Conservation (phyloP, 2,888 invertebrate species). For the Mechanitis mazaeus region DNA sequence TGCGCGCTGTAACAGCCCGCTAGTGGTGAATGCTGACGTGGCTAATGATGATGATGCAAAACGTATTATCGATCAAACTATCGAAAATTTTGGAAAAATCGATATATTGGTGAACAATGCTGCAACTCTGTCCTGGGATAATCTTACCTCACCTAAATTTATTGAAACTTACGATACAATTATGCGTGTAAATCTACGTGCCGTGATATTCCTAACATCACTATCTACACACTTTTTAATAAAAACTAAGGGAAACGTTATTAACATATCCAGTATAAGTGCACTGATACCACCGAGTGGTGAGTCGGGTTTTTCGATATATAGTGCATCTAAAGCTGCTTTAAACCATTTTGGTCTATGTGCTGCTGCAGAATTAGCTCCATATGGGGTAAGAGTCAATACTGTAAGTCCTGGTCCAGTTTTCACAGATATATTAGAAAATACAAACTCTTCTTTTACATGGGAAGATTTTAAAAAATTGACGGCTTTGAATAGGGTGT, state of each 20-base stretch:
- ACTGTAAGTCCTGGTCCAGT: slow-evolving; percentile 72
- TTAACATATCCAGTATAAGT: slow-evolving; percentile 33
- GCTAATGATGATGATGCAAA: slow-evolving; percentile 34
- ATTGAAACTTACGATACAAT: slow-evolving; percentile 33
- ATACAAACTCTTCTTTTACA: slow-evolving; percentile 8
- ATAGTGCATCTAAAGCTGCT: slow-evolving; percentile 40
- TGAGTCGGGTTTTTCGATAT: slow-evolving; percentile 13
- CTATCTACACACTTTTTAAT: slow-evolving; percentile 33
- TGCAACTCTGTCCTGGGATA: slow-evolving; percentile 26
- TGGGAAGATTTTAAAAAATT: slow-evolving; percentile 5
- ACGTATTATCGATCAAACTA: slow-evolving; percentile 30
- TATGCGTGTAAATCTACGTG: slow-evolving; percentile 32
- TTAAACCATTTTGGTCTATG: slow-evolving; percentile 84
- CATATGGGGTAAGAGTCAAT: slow-evolving; percentile 78
- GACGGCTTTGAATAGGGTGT: slow-evolving; percentile 22
- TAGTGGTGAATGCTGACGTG: slow-evolving; percentile 31
- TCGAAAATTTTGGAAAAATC: slow-evolving; percentile 33
- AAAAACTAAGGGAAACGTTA: slow-evolving; percentile 35
- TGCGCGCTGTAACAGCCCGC: slow-evolving; percentile 29
- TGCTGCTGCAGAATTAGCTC: slow-evolving; percentile 79
- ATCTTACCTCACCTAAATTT: slow-evolving; percentile 26
- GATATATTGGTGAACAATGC: slow-evolving; percentile 43
- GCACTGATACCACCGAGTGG: slow-evolving; percentile 13
- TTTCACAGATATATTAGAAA: slow-evolving; percentile 18
- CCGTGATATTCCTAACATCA: slow-evolving; percentile 31